Conservation (phyloP, 1,140 invertebrate genomes). For the Bombus difficillimus region DNA sequence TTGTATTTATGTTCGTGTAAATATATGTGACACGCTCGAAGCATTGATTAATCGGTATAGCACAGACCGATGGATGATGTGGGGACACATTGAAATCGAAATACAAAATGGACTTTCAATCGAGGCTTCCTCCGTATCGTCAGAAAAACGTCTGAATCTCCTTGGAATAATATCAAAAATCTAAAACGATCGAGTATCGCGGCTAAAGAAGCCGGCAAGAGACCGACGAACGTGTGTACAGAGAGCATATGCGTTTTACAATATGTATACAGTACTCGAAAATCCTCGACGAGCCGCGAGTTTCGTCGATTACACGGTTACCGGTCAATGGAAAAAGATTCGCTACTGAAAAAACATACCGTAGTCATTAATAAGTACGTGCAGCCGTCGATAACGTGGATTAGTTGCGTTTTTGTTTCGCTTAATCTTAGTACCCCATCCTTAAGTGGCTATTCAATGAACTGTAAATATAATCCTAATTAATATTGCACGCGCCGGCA, state of each 20-base stretch:
- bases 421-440: constrained; percentile 72
- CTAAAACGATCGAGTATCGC: constrained; percentile 35
- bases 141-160: constrained; percentile 19
- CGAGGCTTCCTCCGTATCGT: constrained; percentile 35
- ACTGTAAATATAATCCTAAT: constrained; percentile 65
- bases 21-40: not conserved
- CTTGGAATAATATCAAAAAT: constrained; percentile 37
- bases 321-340: constrained; percentile 35
- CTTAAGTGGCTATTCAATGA: constrained; percentile 54
- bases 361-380: constrained; percentile 2
- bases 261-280: constrained; percentile 50
- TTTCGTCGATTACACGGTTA: constrained; percentile 7
- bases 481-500: constrained; percentile 82
- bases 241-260: constrained; percentile 36
- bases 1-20: not conserved
- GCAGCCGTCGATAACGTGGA: constrained; percentile 41
- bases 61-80: not conserved
- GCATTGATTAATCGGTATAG: not conserved
- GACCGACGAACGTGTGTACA: constrained; percentile 33
- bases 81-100: constrained; percentile 21
- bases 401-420: constrained; percentile 28
- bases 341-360: constrained; percentile 34
- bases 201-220: constrained; percentile 26
- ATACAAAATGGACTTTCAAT: constrained; percentile 32
- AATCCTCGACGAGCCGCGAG: not conserved